Conservation (phyloP, 2,797 vertebrate species). For the Numenius phaeopus region DNA sequence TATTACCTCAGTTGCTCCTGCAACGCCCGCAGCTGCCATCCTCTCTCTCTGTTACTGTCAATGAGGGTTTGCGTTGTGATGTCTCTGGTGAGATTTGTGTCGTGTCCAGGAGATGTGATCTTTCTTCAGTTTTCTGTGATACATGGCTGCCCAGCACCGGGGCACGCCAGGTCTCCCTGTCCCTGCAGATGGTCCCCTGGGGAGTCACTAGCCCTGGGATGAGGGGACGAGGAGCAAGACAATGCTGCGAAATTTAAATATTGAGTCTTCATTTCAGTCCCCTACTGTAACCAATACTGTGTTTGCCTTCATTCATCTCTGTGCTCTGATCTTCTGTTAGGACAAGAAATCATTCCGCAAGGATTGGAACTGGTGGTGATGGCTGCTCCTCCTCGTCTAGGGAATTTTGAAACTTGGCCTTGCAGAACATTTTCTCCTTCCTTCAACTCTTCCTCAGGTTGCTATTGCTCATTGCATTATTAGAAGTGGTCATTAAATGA, state of each 20-base stretch:
- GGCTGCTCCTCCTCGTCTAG: background rate
- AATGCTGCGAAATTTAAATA: background rate
- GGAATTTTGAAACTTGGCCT: background rate
- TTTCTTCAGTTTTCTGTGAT: background rate
- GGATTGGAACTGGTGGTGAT: fast-evolving
- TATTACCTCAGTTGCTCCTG: background rate
- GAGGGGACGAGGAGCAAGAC: background rate
- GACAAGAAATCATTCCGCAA: background rate
- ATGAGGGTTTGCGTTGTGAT: background rate
- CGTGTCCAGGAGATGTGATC: background rate
- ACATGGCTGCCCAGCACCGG: background rate
- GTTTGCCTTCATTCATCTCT: background rate
- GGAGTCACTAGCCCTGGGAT: background rate
- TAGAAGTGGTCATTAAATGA: background rate
- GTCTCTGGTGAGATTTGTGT: background rate
- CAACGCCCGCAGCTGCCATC: background rate
- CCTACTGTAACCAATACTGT: background rate
- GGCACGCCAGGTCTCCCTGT: fast-evolving
- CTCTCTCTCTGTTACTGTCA: background rate
- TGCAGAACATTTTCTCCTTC: background rate
- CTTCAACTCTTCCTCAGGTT: background rate
- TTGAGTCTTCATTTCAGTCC: background rate
- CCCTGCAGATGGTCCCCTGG: background rate
- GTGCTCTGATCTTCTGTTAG: background rate
- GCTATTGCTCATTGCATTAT: background rate